phyloP scores from a whole-genome alignment of 2,888 invertebrate genomes.

The Lasioglossum leucozonium region DNA sequence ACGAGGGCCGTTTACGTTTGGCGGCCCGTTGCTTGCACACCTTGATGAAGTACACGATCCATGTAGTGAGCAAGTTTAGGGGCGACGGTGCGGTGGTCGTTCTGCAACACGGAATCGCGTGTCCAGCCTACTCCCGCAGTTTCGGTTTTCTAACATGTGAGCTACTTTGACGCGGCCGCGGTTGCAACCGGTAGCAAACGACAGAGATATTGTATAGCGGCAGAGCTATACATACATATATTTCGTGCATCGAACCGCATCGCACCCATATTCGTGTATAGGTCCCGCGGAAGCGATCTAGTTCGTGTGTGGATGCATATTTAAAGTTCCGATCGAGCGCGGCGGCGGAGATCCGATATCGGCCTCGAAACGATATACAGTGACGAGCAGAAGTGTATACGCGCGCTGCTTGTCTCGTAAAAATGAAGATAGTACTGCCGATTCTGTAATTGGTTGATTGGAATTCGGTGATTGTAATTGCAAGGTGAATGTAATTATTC shows the following conservation, averaged over 20 bases:
- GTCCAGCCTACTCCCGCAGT: conserved; percentile 59
- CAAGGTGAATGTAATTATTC: too few relatives aligned
- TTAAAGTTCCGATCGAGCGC: conserved; percentile 16
- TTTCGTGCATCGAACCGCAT: neutral
- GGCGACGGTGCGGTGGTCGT: conserved; percentile 91
- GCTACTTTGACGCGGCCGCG: conserved; percentile 24
- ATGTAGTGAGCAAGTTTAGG: conserved; percentile 89
- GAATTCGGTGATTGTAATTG: neutral
- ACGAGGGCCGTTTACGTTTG: conserved; percentile 84
- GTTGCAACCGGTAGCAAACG: neutral
- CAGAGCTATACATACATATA: neutral
- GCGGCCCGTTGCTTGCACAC: conserved; percentile 85
- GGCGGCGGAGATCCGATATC: conserved; percentile 17
- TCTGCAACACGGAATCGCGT: conserved; percentile 79
- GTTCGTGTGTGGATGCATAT: neutral
- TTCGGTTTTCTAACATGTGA: conserved; percentile 9
- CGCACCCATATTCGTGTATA: neutral
- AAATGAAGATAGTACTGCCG: neutral
- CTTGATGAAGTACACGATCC: conserved; percentile 86
- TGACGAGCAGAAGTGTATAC: neutral
- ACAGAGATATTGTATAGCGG: neutral
- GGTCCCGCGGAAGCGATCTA: conserved; percentile 5
- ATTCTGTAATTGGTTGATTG: neutral
- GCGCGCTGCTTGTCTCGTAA: neutral
- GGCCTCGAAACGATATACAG: conserved; percentile 22